Evolutionary conservation across 2,888 invertebrate species (phyloP).

Genomic region (Cephus nigrinus): DNA sequence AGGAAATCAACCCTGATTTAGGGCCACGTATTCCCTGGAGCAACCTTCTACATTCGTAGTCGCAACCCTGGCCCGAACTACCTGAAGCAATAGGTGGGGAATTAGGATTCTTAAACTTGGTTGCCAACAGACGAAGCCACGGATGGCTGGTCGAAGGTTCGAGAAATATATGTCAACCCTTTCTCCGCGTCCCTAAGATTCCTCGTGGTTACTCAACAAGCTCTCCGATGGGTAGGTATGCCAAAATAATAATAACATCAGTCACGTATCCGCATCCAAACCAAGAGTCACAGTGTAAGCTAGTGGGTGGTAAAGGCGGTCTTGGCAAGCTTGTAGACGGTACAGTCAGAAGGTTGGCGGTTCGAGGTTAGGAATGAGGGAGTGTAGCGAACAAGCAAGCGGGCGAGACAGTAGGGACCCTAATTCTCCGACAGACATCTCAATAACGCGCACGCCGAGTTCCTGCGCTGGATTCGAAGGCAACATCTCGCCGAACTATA

Average conservation of each 20-base stretch:
- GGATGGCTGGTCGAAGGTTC: not conserved
- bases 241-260: not conserved
- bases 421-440: conserved; percentile 58
- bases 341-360: not conserved
- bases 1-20: conserved; percentile 64
- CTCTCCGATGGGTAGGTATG: not conserved
- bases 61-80: not conserved
- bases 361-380: not conserved
- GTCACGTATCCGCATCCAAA: not conserved
- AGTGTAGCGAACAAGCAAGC: not conserved
- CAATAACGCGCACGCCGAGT: conserved; percentile 49
- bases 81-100: not conserved
- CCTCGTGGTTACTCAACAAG: not conserved
- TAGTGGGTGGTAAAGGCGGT: not conserved
- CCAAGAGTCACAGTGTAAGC: not conserved
- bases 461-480: conserved; percentile 1
- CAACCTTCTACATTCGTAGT: not conserved
- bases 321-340: not conserved
- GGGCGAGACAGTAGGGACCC: conserved; percentile 29
- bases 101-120: not conserved
- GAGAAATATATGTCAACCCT: not conserved
- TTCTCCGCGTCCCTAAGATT: not conserved
- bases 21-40: conserved; percentile 27
- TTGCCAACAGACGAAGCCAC: not conserved
- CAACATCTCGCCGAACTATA: conserved; percentile 36